Conservation (phyloP, 2,797 vertebrate species). For the Oreochromis grahami region DNA sequence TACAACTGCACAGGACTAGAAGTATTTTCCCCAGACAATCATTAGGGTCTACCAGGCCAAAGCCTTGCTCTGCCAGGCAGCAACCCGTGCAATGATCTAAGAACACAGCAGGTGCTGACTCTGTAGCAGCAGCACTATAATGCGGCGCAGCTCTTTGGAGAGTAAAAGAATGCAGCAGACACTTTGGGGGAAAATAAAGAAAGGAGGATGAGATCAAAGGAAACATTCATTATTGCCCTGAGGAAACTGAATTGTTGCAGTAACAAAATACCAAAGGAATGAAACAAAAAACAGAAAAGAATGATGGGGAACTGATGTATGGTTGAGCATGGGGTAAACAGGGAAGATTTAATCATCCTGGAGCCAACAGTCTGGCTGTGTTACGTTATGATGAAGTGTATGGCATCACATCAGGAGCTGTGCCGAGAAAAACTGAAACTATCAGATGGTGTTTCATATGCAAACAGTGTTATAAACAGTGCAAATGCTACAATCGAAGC, state of each 20-base stretch:
- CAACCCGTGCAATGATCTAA: conserved; percentile 33
- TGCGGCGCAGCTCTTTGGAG: not conserved
- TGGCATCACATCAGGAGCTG: not conserved
- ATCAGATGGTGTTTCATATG: not conserved
- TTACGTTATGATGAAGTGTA: not conserved
- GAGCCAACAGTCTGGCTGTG: not conserved
- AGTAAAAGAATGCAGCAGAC: conserved; percentile 14
- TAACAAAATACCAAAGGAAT: conserved; percentile 13
- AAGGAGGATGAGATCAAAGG: conserved; percentile 20
- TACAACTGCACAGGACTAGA: not conserved
- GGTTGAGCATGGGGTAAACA: not conserved
- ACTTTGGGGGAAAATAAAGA: not conserved
- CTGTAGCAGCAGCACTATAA: not conserved
- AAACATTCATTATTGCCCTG: conserved; percentile 43
- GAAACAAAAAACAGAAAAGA: conserved; percentile 1
- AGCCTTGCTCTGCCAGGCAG: conserved; percentile 20
- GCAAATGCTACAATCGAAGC: not conserved
- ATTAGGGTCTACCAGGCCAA: not conserved
- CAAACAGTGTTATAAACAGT: not conserved
- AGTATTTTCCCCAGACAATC: not conserved
- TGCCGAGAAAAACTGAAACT: not conserved
- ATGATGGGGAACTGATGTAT: not conserved
- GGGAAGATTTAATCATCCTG: not conserved
- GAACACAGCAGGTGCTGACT: conserved; percentile 15
- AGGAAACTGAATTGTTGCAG: conserved; percentile 20